These are phyloP conservation scores for Acleris sparsana DNA, from an alignment of 2,888 invertebrate genomes.

Conservation along the genomic window DNA sequence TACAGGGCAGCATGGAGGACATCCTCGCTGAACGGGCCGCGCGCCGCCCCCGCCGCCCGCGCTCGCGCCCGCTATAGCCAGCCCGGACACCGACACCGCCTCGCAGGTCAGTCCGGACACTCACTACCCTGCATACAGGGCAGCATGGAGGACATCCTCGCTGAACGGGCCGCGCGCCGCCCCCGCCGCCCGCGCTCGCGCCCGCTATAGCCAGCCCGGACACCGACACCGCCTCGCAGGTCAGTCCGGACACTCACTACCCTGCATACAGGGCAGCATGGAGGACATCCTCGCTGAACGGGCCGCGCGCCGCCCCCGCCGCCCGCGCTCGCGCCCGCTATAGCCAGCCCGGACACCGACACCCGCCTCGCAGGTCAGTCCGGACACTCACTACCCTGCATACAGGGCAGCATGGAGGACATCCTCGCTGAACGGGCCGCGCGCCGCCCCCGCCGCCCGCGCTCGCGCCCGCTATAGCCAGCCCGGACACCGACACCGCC, in stretches of 20 bases:
- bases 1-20: not conserved
- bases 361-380: conserved; percentile 78
- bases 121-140: not conserved
- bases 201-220: conserved; percentile 70
- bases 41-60: conserved; percentile 63
- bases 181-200: conserved; percentile 52
- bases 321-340: conserved; percentile 52
- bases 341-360: conserved; percentile 83
- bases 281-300: conserved; percentile 87
- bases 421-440: conserved; percentile 93
- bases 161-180: conserved; percentile 93
- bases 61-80: conserved; percentile 50
- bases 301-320: conserved; percentile 85
- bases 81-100: conserved; percentile 85
- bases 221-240: conserved; percentile 85
- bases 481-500: conserved; percentile 85
- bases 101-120: conserved; percentile 61
- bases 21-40: conserved; percentile 93
- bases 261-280: not conserved
- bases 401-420: not conserved
- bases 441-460: conserved; percentile 63
- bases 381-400: conserved; percentile 1
- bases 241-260: conserved; percentile 37
- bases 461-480: conserved; percentile 50
- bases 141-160: conserved; percentile 54